Conservation (phyloP, 1,140 invertebrate species). For the Steinernema feltiae region DNA sequence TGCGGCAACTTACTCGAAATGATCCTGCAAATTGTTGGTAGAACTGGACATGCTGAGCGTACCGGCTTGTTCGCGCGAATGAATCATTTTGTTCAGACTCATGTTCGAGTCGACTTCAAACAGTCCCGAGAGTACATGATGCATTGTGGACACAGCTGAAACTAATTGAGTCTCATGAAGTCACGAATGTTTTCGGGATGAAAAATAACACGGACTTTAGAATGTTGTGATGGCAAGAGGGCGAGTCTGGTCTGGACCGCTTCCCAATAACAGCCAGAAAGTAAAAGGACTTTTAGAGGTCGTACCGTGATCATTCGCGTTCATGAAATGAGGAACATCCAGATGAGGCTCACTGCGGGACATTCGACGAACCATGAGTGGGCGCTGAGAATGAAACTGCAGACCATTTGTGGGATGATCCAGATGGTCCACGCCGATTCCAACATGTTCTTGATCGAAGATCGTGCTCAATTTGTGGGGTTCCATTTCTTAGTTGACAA, state of each 20-base stretch:
- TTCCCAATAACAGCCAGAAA: not conserved
- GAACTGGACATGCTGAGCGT: not conserved
- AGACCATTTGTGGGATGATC: not conserved
- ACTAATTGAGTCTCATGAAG: not conserved
- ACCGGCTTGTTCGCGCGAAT: not conserved
- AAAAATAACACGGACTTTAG: not conserved
- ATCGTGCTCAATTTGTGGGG: not conserved
- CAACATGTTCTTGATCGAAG: not conserved
- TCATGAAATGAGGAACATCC: not conserved
- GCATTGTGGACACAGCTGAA: not conserved
- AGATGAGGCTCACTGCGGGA: not conserved
- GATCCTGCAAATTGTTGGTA: not conserved
- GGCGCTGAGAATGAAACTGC: not conserved
- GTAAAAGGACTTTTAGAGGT: not conserved
- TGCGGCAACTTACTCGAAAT: not conserved
- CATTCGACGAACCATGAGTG: not conserved
- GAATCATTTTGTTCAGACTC: slow-evolving; percentile 5
- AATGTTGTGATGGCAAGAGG: not conserved
- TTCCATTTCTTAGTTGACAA: not conserved
- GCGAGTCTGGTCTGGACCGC: not conserved
- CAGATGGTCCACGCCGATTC: not conserved
- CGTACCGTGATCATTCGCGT: not conserved
- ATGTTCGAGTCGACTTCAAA: not conserved
- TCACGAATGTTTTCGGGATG: not conserved
- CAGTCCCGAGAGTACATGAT: not conserved